Evolutionary conservation across 2,113 vertebrate genomes (phyloP).

Genomic region (Ceyx margarethae): DNA sequence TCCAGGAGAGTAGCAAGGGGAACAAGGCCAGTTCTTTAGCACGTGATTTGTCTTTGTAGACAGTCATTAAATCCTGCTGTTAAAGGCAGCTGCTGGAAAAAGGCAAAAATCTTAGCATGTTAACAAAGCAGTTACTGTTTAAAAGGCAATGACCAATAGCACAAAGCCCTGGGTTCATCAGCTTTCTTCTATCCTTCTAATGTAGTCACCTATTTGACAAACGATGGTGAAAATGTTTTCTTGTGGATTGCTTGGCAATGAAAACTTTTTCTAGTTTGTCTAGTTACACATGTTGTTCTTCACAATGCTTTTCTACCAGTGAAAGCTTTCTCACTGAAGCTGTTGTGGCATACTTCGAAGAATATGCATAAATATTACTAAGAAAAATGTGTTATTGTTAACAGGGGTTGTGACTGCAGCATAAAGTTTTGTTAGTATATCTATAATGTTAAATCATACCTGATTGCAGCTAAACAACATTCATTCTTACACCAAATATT

Average conservation of each 20-base stretch:
- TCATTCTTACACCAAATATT: neutral
- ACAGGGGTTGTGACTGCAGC: neutral
- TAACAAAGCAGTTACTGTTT: neutral
- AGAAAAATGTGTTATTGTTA: neutral
- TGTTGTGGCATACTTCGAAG: neutral
- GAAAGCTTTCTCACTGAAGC: accelerated
- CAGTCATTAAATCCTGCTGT: neutral
- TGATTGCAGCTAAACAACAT: neutral
- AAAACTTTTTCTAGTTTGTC: neutral
- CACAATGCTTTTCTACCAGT: neutral
- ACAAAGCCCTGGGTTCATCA: neutral
- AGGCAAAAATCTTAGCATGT: neutral
- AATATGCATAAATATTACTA: neutral
- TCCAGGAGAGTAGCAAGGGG: neutral
- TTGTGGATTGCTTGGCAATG: accelerated
- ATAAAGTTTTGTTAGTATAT: neutral
- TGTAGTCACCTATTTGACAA: neutral
- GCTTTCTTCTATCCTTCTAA: neutral
- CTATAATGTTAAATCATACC: neutral
- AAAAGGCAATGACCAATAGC: neutral
- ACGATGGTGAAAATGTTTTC: neutral
- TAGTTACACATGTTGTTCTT: neutral
- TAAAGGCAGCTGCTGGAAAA: neutral
- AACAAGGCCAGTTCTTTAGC: neutral
- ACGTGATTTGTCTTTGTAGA: neutral